phyloP scores from a whole-genome alignment of 2,797 vertebrate genomes.

The Ceryle rudis region DNA sequence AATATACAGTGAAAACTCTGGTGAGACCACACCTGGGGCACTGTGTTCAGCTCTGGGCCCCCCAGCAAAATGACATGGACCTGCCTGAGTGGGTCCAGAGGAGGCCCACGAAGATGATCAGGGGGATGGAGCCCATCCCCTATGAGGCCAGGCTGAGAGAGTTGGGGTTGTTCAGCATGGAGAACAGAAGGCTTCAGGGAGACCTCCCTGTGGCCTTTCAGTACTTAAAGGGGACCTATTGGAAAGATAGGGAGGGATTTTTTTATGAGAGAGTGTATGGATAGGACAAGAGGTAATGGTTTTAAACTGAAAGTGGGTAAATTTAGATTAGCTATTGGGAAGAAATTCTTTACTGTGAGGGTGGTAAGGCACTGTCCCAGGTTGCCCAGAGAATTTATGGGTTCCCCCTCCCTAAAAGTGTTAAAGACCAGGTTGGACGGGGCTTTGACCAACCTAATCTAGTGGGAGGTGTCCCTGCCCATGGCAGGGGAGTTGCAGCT shows the following conservation, averaged over 20 bases:
- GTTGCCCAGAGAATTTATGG: not conserved
- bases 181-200: rapidly evolving
- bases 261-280: rapidly evolving
- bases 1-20: not conserved
- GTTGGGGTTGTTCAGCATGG: not conserved
- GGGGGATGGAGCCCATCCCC: not conserved
- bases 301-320: not conserved
- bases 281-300: rapidly evolving
- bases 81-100: rapidly evolving
- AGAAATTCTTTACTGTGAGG: not conserved
- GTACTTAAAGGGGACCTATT: rapidly evolving
- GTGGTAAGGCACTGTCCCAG: not conserved
- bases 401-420: not conserved
- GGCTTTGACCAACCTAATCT: not conserved
- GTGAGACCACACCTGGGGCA: not conserved
- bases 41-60: not conserved
- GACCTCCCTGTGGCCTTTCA: rapidly evolving
- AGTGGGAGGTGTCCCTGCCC: not conserved
- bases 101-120: rapidly evolving
- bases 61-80: not conserved
- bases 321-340: rapidly evolving
- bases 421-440: not conserved
- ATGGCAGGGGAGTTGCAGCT: rapidly evolving
- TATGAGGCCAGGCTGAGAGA: not conserved
- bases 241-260: not conserved